Base-by-base conservation (phyloP, 2,888 invertebrate species). In the Pristionchus entomophagus region DNA sequence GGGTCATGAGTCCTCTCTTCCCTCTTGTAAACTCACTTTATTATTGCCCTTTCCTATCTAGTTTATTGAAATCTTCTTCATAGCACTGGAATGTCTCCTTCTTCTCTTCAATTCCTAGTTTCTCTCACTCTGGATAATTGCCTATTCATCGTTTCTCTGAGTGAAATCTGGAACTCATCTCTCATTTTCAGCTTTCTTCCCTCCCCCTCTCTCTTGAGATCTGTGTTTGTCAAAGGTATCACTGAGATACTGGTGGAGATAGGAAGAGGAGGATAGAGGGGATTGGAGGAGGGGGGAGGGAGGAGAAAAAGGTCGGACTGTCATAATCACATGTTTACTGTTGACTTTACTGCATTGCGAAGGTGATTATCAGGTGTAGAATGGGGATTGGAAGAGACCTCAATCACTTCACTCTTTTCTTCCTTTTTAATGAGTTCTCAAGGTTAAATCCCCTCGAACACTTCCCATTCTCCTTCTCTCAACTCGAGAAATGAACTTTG, bases 161-260 rank as follows among this genome's bases (percentile, higher is more conserved):
- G n/a, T 69, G n/a, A 19, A 73, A 73, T 73, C 73, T 73, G 73
- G n/a, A 73, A 73, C 73, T 73, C 41, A 73, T 56, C 56, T 73
- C 73, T 8, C 45, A 26, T 73, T 73, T 73, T 65, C 35, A 14
- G 35, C 45, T 73, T 73, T 73, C 73, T 41, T 41, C 32, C 73
- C 38, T 45, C 17, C 56, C n/a, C 19, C 56, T 17, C 19, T 56
- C n/a, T 17, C 73, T 73, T 41, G 73, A 41, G 73, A 65, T 38
- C 65, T 32, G n/a, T 73, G 73, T 73, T 73, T 73, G 73, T 26
- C 38, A 45, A 41, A 45, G 41, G 73, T 73, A 73, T 73, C 73
- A 65, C 65, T 65, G 35, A 41, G 73, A 73, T 73, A 73, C 73
- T 41, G 45, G 73, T 73, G 41, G 73, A 26, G 41, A n/a, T 17